Percentiles rank a stretch among this genome's conserved stretches.
Evolutionary conservation across 2,888 invertebrate genomes (phyloP).

Genomic region (Patella caerulea): DNA sequence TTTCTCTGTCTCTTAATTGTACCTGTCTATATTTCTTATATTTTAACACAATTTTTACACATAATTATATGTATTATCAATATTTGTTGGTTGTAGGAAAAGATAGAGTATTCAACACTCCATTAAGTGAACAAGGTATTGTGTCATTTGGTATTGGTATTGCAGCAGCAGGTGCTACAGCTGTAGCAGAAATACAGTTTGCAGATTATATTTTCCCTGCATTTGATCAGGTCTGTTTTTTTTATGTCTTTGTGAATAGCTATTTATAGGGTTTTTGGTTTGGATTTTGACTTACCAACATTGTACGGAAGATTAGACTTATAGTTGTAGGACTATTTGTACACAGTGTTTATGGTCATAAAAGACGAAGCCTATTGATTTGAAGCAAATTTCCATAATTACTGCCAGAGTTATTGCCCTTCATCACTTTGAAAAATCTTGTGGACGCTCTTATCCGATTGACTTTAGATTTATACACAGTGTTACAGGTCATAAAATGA

Average conservation of each 20-base stretch:
- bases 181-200: conserved; percentile 99
- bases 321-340: no score
- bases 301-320: no score
- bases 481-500: no score
- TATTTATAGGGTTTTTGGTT: no score
- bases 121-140: conserved; percentile 76
- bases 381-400: no score
- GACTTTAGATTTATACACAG: no score
- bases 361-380: no score
- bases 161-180: conserved; percentile 91
- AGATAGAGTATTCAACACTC: conserved; percentile 95
- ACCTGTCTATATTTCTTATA: background rate
- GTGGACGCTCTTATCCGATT: no score
- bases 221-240: conserved; percentile 88
- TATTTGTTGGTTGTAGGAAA: conserved; percentile 72
- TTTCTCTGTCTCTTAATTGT: background rate
- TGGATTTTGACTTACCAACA: no score
- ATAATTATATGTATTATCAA: background rate
- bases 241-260: background rate
- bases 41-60: background rate
- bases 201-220: conserved; percentile 99
- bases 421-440: no score
- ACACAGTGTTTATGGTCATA: no score
- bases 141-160: conserved; percentile 97
- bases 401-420: no score